Evolutionary conservation across 2,113 vertebrate genomes (phyloP), one percentile per base, ranked within the genome.

Genomic region (Callorhinus ursinus): DNA sequence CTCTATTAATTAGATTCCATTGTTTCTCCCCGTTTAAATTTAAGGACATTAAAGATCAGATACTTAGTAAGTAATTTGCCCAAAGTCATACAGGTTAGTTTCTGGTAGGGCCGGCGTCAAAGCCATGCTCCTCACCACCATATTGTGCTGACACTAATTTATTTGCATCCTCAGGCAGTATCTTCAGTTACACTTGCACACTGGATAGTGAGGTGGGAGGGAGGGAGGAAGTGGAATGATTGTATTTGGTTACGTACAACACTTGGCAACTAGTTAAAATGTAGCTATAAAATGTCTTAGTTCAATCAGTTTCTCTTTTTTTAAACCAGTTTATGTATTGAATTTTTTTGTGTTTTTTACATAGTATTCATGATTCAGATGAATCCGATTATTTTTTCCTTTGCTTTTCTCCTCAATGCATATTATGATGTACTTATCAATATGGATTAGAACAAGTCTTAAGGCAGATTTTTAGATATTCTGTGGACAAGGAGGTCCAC

Each of bases 401-500:
- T 42, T 26, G 4, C 36, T 24, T 93, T 67, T 76, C 22, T 91
- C 14, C 46, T 49, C 59, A 51, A 3, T 53, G 39, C 5, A 55
- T 31, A 14, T 16, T 74, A 14, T 57, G 13, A 83, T 63, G 46
- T 24, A 53, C 71, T 74, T 81, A 33, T 80, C 49, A 82, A 9
- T 31, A 18, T 72, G 59, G 5, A 33, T 94, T 55, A 84, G 26
- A 49, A 93, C 12, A 88, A 51, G 21, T 46, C 14, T 82, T 69
- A 88, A 26, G 46, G n/a, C 33, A 85, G 33, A 13, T 89, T 91
- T 69, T 81, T 91, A 96, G n/a, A n/a, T 85, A 53, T 15, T 86
- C 4, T 77, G 4, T 67, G 14, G 4, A 53, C 42, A 77, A 16
- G 19, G 4, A 0, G 1, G 42, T 46, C 14, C 86, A 5, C 39